Evolutionary conservation across 2,888 invertebrate species (phyloP).

Genomic region (Helobdella robusta): DNA sequence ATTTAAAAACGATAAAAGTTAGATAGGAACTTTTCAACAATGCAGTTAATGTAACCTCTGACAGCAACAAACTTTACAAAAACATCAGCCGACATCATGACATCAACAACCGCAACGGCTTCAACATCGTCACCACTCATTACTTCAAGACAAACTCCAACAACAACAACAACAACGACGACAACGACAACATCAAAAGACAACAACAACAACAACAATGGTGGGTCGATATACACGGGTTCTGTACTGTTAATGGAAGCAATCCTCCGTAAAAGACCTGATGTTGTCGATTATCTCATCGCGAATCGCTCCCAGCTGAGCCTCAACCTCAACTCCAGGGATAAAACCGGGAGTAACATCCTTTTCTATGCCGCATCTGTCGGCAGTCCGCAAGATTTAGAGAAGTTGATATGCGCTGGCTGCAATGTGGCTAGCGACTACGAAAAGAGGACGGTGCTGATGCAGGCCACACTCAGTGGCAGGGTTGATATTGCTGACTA

Average conservation of each 20-base stretch:
- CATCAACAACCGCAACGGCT: too few species aligned
- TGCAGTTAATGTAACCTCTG: too few species aligned
- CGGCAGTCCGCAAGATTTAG: conserved; percentile 31
- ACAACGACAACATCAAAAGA: not conserved
- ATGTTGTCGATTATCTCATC: conserved; percentile 31
- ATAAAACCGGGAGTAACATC: conserved; percentile 33
- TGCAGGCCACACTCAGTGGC: conserved; percentile 34
- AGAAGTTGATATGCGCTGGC: conserved; percentile 33
- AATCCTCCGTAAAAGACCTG: conserved; percentile 32
- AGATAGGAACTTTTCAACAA: too few species aligned
- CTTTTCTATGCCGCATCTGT: conserved; percentile 36
- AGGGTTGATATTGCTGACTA: conserved; percentile 31
- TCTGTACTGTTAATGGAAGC: conserved; percentile 36
- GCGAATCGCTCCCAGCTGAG: conserved; percentile 27
- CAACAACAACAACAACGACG: conserved; percentile 1
- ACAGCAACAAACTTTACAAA: too few species aligned
- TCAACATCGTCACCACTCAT: too few species aligned
- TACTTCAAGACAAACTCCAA: too few species aligned
- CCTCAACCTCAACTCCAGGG: conserved; percentile 28
- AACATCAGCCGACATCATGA: too few species aligned
- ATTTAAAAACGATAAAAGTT: too few species aligned
- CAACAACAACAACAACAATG: not conserved
- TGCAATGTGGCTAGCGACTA: conserved; percentile 30
- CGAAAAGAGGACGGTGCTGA: conserved; percentile 31
- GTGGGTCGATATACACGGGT: conserved; percentile 31